Base-by-base conservation (phyloP, 1,140 invertebrate species). In the Bombyx mori region DNA sequence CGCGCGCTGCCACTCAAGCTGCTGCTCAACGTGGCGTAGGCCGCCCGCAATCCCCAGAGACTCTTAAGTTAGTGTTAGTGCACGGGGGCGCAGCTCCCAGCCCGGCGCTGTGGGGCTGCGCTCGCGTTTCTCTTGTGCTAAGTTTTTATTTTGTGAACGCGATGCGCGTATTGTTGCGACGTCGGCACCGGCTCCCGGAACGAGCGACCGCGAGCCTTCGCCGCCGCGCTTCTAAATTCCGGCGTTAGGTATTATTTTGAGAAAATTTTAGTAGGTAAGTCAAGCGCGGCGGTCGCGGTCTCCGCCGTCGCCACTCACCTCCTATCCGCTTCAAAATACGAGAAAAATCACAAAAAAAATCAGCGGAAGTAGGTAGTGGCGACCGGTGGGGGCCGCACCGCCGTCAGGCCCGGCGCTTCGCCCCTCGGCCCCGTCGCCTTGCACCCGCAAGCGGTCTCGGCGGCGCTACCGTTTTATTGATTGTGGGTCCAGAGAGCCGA, bases 211-310 rank as follows among this genome's bases (percentile, higher is more conserved):
- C 9, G 71, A 63, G 68, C 56, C 68, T 65, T 42, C 68, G 69
- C 59, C 60, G 60, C 63, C 65, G 58, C 75, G 73, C 66, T 49
- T 72, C 79, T 62, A 85, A 85, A 83, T 86, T 86, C 79, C 78
- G 80, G 80, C 79, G 80, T 82, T 83, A 86, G 80, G 79, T 86
- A 83, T 83, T 85, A 85, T 85, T 85, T 83, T 82, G 76, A 73
- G 77, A 82, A 83, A 86, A 83, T 83, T 85, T 82, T 85, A 83
- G 82, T 82, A 78, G 75, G 57, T 85, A 85, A 85, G 82, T 66
- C 67, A 62, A 68, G 68, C 62, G 71, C 62, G 60, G 62, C 49
- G 54, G 48, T 54, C 68, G 63, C 57, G 46, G 56, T 52, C 62
- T 44, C 53, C 66, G 60, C 50, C 66, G 68, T 61, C 62, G 58